These are phyloP conservation scores for Notothenia coriiceps DNA, from an alignment of 2,113 vertebrate genomes.

Conservation along the genomic window DNA sequence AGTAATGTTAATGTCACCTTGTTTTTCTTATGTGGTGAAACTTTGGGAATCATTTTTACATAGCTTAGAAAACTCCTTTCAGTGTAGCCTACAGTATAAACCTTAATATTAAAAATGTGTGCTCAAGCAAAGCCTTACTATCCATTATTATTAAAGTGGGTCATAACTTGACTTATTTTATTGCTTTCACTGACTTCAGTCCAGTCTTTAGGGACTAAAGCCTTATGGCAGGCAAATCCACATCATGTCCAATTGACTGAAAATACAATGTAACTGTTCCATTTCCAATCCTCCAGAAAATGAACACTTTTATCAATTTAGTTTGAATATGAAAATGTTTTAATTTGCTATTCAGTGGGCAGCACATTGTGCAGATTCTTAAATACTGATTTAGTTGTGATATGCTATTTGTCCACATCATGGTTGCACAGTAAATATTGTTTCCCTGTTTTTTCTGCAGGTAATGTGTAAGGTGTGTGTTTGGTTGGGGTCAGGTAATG, in stretches of 20 bases:
- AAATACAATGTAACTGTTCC: no score
- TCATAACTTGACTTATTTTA: neutral
- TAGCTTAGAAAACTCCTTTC: neutral
- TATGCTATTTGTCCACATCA: neutral
- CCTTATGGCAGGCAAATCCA: neutral
- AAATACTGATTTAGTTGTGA: neutral
- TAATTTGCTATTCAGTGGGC: neutral
- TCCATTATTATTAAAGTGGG: neutral
- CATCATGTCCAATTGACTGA: neutral
- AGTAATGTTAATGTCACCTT: neutral
- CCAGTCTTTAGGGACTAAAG: neutral
- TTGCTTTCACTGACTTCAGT: neutral
- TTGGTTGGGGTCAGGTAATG: neutral
- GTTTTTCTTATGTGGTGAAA: neutral
- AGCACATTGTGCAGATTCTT: neutral
- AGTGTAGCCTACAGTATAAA: neutral
- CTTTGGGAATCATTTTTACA: neutral
- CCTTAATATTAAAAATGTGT: conserved; percentile 4
- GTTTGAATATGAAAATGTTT: neutral
- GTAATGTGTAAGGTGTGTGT: neutral
- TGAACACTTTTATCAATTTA: neutral
- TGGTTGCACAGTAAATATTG: neutral
- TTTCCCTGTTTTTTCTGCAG: neutral
- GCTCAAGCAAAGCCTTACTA: neutral
- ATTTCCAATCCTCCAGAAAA: neutral